These are phyloP conservation scores for Setipinna tenuifilis DNA, from an alignment of 2,797 vertebrate genomes.

Conservation along the genomic window DNA sequence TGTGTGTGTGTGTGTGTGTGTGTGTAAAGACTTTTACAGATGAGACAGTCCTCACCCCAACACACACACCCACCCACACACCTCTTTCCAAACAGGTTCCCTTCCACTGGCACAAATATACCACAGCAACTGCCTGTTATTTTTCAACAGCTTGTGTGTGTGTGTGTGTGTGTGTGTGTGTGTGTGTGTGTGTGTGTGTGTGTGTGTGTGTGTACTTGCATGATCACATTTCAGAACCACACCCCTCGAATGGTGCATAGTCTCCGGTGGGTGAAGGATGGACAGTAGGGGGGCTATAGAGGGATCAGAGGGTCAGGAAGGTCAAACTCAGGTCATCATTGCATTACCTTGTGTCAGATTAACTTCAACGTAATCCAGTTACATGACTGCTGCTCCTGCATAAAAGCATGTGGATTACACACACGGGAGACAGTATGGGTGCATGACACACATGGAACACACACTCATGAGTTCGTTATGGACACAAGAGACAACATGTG, in stretches of 20 bases:
- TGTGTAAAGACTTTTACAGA: too few relatives aligned
- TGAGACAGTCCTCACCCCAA: neutral
- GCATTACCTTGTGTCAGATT: neutral
- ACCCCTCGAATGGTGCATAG: conserved; percentile 3
- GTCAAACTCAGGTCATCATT: conserved; percentile 13
- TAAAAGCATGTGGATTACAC: conserved; percentile 30
- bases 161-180: neutral
- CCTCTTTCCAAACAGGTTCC: neutral
- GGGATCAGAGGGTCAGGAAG: neutral
- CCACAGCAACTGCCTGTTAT: neutral
- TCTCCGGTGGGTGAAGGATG: neutral
- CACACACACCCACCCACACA: neutral
- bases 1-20: neutral
- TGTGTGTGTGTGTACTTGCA: neutral
- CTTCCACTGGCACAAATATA: conserved; percentile 3
- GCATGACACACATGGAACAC: too few relatives aligned
- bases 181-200: neutral
- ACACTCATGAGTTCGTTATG: too few relatives aligned
- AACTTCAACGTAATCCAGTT: conserved; percentile 11
- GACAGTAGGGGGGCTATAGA: neutral
- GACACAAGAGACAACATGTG: too few relatives aligned
- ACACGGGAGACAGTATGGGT: neutral
- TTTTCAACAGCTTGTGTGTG: neutral
- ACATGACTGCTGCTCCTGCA: conserved; percentile 36
- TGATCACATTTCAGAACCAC: conserved; percentile 1